Evolutionary conservation across 2,797 vertebrate species (phyloP).

Genomic region (Kryptopterus vitreolus): DNA sequence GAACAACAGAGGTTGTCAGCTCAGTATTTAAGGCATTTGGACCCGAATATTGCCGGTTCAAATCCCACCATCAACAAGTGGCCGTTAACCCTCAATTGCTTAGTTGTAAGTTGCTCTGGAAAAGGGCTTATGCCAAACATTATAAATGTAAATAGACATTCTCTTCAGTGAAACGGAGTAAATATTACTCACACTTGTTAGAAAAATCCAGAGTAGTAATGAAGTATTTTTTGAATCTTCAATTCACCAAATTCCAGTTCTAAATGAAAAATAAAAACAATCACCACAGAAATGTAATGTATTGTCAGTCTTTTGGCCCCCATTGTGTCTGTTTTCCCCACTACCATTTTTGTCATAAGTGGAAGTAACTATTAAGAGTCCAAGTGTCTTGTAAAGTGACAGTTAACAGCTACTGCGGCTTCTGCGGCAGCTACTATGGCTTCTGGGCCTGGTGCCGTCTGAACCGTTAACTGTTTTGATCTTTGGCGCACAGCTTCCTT

Average conservation of each 20-base stretch:
- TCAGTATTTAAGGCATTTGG: too few relatives aligned
- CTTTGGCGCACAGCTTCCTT: background rate
- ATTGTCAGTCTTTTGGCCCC: background rate
- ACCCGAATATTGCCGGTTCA: too few relatives aligned
- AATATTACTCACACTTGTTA: too few relatives aligned
- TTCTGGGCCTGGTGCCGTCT: background rate
- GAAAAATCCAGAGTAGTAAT: too few relatives aligned
- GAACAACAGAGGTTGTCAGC: too few relatives aligned
- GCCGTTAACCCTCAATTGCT: too few relatives aligned
- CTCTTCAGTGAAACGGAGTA: background rate
- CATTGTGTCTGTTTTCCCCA: background rate
- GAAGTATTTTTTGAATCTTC: too few relatives aligned
- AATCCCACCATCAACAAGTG: too few relatives aligned
- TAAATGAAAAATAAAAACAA: background rate
- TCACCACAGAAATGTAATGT: background rate
- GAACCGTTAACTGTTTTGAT: constrained; percentile 22
- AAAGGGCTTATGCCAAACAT: too few relatives aligned
- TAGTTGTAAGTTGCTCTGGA: too few relatives aligned
- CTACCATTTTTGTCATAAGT: background rate
- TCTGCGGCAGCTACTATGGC: background rate
- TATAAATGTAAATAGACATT: too few relatives aligned
- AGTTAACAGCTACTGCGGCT: background rate
- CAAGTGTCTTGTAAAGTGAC: background rate
- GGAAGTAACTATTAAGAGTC: background rate
- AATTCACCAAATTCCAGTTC: background rate